Percentiles rank a stretch among this genome's conserved stretches.
These are phyloP conservation scores for Argynnis bischoffii DNA, from an alignment of 2,888 invertebrate species.

Conservation along the genomic window DNA sequence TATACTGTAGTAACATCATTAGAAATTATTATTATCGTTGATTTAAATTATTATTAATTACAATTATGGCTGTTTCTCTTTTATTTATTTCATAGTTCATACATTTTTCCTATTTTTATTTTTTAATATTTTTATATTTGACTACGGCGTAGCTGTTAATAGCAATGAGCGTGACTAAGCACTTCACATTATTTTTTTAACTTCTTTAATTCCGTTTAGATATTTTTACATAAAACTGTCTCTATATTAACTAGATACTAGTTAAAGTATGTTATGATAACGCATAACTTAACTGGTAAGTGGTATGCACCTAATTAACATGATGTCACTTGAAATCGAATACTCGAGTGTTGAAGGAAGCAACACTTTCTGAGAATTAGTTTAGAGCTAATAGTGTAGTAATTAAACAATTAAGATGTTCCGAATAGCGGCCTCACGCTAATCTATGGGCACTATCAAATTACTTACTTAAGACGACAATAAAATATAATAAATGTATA, in stretches of 20 bases:
- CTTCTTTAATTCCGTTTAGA: no score
- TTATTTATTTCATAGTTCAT: no score
- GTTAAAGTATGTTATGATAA: not conserved
- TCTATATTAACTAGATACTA: not conserved
- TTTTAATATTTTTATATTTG: no score
- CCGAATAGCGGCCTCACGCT: slow-evolving; percentile 8
- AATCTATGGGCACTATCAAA: not conserved
- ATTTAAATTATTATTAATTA: no score
- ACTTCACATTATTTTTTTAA: no score
- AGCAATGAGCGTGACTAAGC: no score
- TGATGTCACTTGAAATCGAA: slow-evolving; percentile 19
- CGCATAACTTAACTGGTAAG: not conserved
- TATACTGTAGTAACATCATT: not conserved
- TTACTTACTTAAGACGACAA: not conserved
- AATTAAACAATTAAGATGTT: slow-evolving; percentile 21
- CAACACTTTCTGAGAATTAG: slow-evolving; percentile 14
- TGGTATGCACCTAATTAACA: not conserved
- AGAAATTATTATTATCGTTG: no score
- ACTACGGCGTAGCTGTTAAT: no score
- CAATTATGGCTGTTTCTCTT: no score
- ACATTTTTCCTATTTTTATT: no score
- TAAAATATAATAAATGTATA: not conserved
- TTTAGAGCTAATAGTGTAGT: slow-evolving; percentile 3
- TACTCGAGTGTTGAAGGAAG: slow-evolving; percentile 1
- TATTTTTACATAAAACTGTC: no score